Evolutionary conservation across 2,797 vertebrate species (phyloP), one percentile per base, ranked within the genome.

Genomic region (Phalloptychus januarius): DNA sequence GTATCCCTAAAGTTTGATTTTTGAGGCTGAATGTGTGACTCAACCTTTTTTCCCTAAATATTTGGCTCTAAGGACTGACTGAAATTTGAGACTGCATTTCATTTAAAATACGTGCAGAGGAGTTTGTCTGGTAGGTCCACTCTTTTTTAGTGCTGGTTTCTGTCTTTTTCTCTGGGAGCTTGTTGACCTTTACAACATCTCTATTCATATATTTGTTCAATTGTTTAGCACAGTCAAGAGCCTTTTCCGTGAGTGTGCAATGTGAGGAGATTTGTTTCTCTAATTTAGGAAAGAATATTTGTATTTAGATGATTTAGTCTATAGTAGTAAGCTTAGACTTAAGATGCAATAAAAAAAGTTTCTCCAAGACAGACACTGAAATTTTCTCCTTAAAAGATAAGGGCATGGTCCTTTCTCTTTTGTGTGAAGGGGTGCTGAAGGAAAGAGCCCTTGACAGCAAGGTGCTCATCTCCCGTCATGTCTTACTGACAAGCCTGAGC

Each of bases 321-420:
- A 52, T 33, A 36, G 85, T 31, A n/a, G 52, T 75, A 81, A 84
- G 65, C 80, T 79, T 76, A 75, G 74, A 79, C 71, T 1, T 45
- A 83, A 87, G 81, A 78, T 79, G 81, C 81, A 87, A 91, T 86
- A 82, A 88, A 81, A 88, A 81, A 85, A 71, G 63, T 40, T 87
- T 76, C 77, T 91, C 91, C 88, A 78, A 83, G 75, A 80, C 45
- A 81, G 83, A 83, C 79, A 87, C 86, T 85, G 61, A 52, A 73
- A 86, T 81, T 87, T 79, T 48, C 52, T 85, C 77, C 79, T 86
- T 90, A 85, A 89, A 91, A 91, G 79, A 93, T 84, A 86, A 90
- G 87, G 72, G 84, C 61, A 33, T n/a, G 71, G 76, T 83, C 67
- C 69, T 69, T 20, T 23, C 50, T 56, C 75, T 80, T 74, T 74